phyloP scores from a whole-genome alignment of 2,113 vertebrate species.

The Cynopterus brachyotis region DNA sequence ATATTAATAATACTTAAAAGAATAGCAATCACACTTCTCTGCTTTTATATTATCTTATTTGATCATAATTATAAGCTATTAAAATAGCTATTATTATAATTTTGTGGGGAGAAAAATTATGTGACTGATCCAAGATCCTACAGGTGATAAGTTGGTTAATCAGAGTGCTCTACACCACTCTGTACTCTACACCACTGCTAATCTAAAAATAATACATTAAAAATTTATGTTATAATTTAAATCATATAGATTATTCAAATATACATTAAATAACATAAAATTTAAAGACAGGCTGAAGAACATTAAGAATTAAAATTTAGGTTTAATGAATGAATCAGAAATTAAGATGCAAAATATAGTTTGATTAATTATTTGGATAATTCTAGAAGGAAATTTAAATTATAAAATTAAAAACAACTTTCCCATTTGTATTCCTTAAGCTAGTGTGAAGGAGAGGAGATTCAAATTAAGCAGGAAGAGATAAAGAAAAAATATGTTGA shows the following conservation, averaged over 20 bases:
- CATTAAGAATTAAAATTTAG: neutral
- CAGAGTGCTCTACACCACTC: neutral
- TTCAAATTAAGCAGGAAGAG: neutral
- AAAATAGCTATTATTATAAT: neutral
- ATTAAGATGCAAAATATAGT: constrained; percentile 3
- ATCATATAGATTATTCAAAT: neutral
- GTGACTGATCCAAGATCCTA: neutral
- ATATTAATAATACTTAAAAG: neutral
- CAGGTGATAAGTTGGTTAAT: neutral
- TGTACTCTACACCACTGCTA: neutral
- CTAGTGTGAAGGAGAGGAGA: neutral
- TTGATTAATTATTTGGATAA: neutral
- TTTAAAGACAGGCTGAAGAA: neutral
- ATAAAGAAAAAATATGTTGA: neutral
- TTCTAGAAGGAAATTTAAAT: neutral
- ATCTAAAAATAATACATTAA: neutral
- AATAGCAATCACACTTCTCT: neutral
- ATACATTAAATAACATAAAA: neutral
- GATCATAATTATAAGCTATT: neutral
- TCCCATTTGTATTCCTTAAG: neutral
- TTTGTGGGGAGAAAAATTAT: neutral
- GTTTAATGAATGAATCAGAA: neutral
- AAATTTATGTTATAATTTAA: neutral
- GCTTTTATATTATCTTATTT: neutral
- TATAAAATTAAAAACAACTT: neutral